phyloP scores from a whole-genome alignment of 2,888 invertebrate species.

The Dasysyrphus albostriatus region DNA sequence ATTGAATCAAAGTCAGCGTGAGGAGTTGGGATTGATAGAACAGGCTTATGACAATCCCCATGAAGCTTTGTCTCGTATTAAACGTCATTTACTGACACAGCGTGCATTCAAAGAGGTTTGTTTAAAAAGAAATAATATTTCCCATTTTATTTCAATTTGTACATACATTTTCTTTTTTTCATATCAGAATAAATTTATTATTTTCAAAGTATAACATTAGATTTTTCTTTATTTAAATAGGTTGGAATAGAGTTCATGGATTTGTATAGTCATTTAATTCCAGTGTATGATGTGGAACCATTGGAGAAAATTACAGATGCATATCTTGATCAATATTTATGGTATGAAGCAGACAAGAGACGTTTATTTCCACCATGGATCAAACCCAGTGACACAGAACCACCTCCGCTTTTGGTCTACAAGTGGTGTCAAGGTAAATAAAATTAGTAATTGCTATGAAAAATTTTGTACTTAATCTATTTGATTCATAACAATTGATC shows the following conservation, averaged over 20 bases:
- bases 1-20: slow-evolving; percentile 98
- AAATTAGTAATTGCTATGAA: not conserved
- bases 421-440: slow-evolving; percentile 98
- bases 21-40: slow-evolving; percentile 99
- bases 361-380: slow-evolving; percentile 99
- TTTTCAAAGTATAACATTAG: not conserved
- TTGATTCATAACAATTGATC: slow-evolving; percentile 57
- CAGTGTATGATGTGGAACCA: slow-evolving; percentile 99
- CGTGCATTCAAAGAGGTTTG: slow-evolving; percentile 97
- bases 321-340: slow-evolving; percentile 99
- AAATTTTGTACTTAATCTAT: not conserved
- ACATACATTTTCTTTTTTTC: not conserved
- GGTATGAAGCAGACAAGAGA: slow-evolving; percentile 99
- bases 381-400: slow-evolving; percentile 99
- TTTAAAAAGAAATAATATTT: not conserved
- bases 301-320: slow-evolving; percentile 99
- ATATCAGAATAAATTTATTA: slow-evolving; percentile 49
- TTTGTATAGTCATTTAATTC: slow-evolving; percentile 98
- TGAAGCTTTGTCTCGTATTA: slow-evolving; percentile 99
- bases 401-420: slow-evolving; percentile 95
- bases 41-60: slow-evolving; percentile 99
- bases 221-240: slow-evolving; percentile 82
- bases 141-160: too few species aligned
- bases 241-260: slow-evolving; percentile 99
- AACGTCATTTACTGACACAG: slow-evolving; percentile 99